phyloP scores from a whole-genome alignment of 2,888 invertebrate genomes.

The Eudasyphora cyanicolor region DNA sequence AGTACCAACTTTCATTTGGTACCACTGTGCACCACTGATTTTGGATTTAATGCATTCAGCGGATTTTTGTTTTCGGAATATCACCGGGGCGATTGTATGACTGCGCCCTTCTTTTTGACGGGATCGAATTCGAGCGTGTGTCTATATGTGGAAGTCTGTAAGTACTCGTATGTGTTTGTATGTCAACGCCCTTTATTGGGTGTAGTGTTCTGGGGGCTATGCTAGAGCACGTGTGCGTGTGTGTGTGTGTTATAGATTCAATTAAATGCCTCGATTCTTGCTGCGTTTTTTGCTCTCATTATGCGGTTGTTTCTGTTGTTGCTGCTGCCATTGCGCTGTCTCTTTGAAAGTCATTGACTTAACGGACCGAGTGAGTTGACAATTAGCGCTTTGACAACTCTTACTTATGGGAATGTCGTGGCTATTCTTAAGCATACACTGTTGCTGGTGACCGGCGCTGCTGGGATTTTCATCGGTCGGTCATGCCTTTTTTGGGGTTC shows the following conservation, averaged over 20 bases:
- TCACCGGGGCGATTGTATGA: constrained; percentile 13
- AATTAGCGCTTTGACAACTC: constrained; percentile 62
- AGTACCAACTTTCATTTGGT: background rate
- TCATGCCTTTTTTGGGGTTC: constrained; percentile 48
- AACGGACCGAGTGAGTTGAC: constrained; percentile 44
- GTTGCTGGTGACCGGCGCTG: background rate
- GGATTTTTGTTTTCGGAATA: constrained; percentile 21
- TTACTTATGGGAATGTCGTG: constrained; percentile 46
- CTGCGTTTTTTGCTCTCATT: constrained; percentile 22
- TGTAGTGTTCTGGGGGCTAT: background rate
- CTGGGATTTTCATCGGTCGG: constrained; percentile 21
- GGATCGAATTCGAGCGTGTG: background rate
- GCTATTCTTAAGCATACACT: too few relatives aligned
- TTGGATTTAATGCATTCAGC: constrained; percentile 1
- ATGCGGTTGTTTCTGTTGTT: constrained; percentile 13
- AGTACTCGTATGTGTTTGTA: constrained; percentile 10
- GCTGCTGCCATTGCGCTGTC: constrained; percentile 8
- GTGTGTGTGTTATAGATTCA: constrained; percentile 24
- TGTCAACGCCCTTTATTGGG: constrained; percentile 53
- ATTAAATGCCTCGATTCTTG: constrained; percentile 42
- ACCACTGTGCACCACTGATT: background rate
- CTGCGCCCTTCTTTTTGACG: constrained; percentile 44
- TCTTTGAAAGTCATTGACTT: constrained; percentile 54
- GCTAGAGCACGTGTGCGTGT: too few relatives aligned
- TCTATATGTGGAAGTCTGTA: too few relatives aligned